A percentile compares a stretch with the other conserved stretches of the same genome.
Evolutionary conservation across 2,797 vertebrate genomes (phyloP).

Genomic region (Megaceryle alcyon): DNA sequence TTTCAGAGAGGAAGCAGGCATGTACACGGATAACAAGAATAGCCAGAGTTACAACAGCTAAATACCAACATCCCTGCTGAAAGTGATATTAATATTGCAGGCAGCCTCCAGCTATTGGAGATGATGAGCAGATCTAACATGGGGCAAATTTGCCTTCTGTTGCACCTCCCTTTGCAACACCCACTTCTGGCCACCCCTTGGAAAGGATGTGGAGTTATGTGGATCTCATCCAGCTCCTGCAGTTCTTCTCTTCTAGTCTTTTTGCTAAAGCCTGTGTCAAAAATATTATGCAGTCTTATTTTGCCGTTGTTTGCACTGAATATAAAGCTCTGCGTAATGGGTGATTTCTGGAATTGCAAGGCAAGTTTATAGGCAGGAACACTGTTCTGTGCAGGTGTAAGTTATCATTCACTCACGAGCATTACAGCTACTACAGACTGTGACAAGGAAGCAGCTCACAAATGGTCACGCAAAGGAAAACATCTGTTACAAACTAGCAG

Average conservation of each 20-base stretch:
- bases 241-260: neutral
- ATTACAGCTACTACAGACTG: neutral
- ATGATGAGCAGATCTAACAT: neutral
- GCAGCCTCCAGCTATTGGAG: neutral
- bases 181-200: neutral
- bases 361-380: neutral
- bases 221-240: neutral
- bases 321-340: neutral
- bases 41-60: neutral
- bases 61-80: slow-evolving; percentile 12
- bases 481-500: slow-evolving; percentile 49
- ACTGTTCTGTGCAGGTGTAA: slow-evolving; percentile 25
- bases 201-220: fast-evolving
- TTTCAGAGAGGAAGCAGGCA: slow-evolving; percentile 20
- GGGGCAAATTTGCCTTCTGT: neutral
- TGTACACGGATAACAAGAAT: neutral
- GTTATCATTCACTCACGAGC: slow-evolving; percentile 30
- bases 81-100: neutral
- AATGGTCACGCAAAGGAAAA: slow-evolving; percentile 48
- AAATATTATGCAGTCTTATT: neutral
- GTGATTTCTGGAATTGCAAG: neutral
- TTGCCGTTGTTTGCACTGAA: neutral
- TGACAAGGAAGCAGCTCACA: slow-evolving; percentile 54
- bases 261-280: neutral
- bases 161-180: neutral